Conservation (phyloP, 2,797 vertebrate genomes). For the Silurus aristotelis region DNA sequence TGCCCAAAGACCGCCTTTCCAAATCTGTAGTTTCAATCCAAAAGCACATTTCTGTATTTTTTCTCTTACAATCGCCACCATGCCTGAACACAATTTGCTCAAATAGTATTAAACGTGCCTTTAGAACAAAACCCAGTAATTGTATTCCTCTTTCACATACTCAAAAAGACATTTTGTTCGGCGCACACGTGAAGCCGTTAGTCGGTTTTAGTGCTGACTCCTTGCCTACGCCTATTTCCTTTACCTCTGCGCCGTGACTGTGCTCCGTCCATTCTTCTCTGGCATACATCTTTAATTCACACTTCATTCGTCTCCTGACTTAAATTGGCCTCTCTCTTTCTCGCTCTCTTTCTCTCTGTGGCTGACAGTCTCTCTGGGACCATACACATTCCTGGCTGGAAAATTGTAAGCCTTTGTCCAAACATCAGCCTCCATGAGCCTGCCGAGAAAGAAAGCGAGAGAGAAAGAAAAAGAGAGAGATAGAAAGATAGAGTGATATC, state of each 20-base stretch:
- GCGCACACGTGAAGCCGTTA: not conserved
- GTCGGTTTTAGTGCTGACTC: not conserved
- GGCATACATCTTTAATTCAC: constrained; percentile 44
- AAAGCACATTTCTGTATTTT: not conserved
- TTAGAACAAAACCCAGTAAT: not conserved
- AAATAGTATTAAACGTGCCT: not conserved
- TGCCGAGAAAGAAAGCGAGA: constrained; percentile 71
- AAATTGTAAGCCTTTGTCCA: constrained; percentile 82
- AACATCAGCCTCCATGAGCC: constrained; percentile 81
- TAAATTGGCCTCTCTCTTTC: constrained; percentile 28
- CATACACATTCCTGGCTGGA: constrained; percentile 82
- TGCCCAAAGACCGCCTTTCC: not conserved
- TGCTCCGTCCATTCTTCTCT: constrained; percentile 19
- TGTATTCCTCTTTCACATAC: not conserved
- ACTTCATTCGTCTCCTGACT: constrained; percentile 36
- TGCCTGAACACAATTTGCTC: not conserved
- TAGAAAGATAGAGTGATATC: constrained; percentile 69
- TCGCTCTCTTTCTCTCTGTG: constrained; percentile 52
- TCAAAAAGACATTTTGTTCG: not conserved
- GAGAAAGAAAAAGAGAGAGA: constrained; percentile 60
- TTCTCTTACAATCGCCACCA: not conserved
- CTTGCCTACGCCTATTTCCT: constrained; percentile 44
- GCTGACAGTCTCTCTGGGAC: constrained; percentile 81
- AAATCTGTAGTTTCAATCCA: not conserved
- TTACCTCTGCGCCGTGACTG: constrained; percentile 39